A percentile compares a stretch with the other conserved stretches of the same genome.
These are phyloP conservation scores for Digitonthophagus gazella DNA, from an alignment of 2,888 invertebrate species.

Conservation along the genomic window DNA sequence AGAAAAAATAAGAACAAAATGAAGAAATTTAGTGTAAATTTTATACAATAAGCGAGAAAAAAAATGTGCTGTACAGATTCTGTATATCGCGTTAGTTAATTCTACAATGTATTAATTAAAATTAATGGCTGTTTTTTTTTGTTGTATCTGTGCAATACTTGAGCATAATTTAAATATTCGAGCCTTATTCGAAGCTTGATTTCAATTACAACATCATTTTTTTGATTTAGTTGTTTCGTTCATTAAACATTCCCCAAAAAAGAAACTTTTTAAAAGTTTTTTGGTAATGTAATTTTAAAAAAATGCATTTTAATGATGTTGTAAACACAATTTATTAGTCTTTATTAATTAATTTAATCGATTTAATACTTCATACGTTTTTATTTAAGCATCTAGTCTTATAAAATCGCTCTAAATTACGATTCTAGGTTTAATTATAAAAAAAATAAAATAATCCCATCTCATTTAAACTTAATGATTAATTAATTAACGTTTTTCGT, in stretches of 20 bases:
- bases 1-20: background rate
- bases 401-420: background rate
- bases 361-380: background rate
- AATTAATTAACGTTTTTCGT: background rate
- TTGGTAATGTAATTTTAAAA: background rate
- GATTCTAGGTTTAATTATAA: background rate
- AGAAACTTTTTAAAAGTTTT: background rate
- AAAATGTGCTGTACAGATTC: slow-evolving; percentile 12
- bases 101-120: no score
- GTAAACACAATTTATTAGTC: background rate
- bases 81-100: slow-evolving; percentile 12
- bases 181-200: no score
- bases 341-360: background rate
- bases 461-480: no score
- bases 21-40: slow-evolving; percentile 10
- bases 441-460: background rate
- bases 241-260: background rate
- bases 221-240: background rate
- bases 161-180: no score
- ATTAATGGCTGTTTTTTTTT: slow-evolving; percentile 1
- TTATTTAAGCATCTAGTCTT: background rate
- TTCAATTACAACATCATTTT: slow-evolving; percentile 8
- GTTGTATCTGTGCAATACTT: slow-evolving; percentile 5
- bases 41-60: slow-evolving; percentile 6
- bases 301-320: background rate